Evolutionary conservation across 2,797 vertebrate genomes (phyloP).

Genomic region (Chaunax sp.): DNA sequence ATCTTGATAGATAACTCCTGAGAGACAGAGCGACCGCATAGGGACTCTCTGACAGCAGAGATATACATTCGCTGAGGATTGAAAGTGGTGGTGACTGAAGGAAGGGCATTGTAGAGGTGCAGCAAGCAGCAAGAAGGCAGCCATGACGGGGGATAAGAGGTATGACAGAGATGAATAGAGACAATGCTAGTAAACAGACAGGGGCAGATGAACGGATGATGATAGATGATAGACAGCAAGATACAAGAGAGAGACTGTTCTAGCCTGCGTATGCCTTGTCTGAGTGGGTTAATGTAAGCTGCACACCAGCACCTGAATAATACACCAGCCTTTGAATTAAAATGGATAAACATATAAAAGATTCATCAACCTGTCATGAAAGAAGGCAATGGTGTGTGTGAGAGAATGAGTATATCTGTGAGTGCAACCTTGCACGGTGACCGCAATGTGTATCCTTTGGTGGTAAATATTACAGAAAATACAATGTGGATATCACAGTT

Average conservation of each 20-base stretch:
- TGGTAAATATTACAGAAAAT: constrained; percentile 37
- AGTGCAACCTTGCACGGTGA: constrained; percentile 30
- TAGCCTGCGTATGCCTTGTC: constrained; percentile 67
- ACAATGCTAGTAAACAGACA: constrained; percentile 69
- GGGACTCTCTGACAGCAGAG: constrained; percentile 52
- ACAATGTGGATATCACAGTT: constrained; percentile 23
- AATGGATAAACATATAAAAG: constrained; percentile 85
- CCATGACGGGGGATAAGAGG: constrained; percentile 47
- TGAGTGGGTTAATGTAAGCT: constrained; percentile 78
- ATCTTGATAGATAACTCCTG: constrained; percentile 58
- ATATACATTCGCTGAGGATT: constrained; percentile 44
- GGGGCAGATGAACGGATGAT: constrained; percentile 67
- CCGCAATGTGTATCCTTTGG: constrained; percentile 10
- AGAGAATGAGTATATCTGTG: background rate
- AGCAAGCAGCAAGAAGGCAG: constrained; percentile 33
- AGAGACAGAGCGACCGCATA: constrained; percentile 50
- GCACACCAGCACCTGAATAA: constrained; percentile 77
- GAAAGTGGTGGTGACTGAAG: constrained; percentile 47
- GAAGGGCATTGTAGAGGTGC: constrained; percentile 40
- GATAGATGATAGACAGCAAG: constrained; percentile 64
- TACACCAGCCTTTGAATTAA: constrained; percentile 77
- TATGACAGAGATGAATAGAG: constrained; percentile 63
- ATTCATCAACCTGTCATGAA: constrained; percentile 77
- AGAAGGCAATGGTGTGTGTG: constrained; percentile 32
- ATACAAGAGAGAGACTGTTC: constrained; percentile 47